These are phyloP conservation scores for Drosophila micromelanica DNA, from an alignment of 1,140 invertebrate species.

Conservation along the genomic window DNA sequence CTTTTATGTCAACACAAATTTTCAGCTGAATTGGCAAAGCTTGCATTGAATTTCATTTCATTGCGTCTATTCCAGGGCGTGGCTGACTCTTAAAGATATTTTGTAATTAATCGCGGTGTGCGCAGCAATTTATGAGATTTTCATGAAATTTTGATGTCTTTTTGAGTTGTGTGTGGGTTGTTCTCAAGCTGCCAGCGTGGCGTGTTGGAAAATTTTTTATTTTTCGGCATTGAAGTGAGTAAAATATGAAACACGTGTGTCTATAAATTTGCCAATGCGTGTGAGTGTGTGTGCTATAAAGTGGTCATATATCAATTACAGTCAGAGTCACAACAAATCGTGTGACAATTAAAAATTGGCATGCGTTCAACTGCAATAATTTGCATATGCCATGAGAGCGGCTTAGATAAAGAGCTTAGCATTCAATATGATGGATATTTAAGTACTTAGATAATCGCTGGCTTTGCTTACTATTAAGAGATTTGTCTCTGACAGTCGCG, in stretches of 20 bases:
- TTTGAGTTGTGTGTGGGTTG: constrained; percentile 63
- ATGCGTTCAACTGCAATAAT: constrained; percentile 66
- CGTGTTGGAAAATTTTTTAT: neutral
- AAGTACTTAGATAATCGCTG: constrained; percentile 16
- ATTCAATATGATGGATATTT: constrained; percentile 18
- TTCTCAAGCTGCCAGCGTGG: constrained; percentile 8
- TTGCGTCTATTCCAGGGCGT: constrained; percentile 56
- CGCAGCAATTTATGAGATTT: constrained; percentile 76
- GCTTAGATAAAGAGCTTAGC: constrained; percentile 66
- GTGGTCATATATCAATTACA: constrained; percentile 75
- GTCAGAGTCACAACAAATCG: constrained; percentile 76
- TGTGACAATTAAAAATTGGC: constrained; percentile 77
- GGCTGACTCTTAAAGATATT: constrained; percentile 44
- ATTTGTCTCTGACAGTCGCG: constrained; percentile 16
- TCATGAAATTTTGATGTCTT: constrained; percentile 66
- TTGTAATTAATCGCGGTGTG: constrained; percentile 74
- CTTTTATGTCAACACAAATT: constrained; percentile 64
- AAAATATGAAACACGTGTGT: constrained; percentile 59
- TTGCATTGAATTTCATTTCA: constrained; percentile 51
- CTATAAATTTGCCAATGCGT: constrained; percentile 34
- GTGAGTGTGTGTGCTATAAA: constrained; percentile 19
- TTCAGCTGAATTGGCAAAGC: constrained; percentile 20
- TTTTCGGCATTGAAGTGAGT: constrained; percentile 71
- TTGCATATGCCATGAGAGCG: constrained; percentile 68
- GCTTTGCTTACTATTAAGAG: constrained; percentile 16